Evolutionary conservation across 2,888 invertebrate genomes (phyloP).

Genomic region (Phyto melanocephala): DNA sequence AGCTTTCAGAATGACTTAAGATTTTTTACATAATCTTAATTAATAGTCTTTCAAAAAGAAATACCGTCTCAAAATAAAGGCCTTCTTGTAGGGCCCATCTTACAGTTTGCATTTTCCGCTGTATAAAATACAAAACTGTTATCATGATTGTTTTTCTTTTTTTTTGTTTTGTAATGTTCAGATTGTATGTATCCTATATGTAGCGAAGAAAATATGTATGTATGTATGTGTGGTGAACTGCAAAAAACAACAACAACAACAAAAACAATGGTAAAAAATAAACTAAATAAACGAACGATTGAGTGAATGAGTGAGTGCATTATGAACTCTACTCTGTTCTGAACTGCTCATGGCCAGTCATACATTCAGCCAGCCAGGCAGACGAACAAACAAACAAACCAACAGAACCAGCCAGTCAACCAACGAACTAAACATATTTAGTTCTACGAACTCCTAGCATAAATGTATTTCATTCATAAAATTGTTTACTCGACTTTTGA

Average conservation of each 20-base stretch:
- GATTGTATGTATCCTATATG: constrained; percentile 25
- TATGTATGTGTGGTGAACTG: not conserved
- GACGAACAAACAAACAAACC: constrained; percentile 13
- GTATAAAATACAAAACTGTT: too few relatives aligned
- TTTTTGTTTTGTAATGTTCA: too few relatives aligned
- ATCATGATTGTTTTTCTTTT: too few relatives aligned
- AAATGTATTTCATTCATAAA: constrained; percentile 74
- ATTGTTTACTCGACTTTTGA: constrained; percentile 71
- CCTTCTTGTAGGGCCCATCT: too few relatives aligned
- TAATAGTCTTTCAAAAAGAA: too few relatives aligned
- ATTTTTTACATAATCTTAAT: too few relatives aligned
- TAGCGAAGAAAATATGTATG: constrained; percentile 26
- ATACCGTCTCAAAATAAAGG: too few relatives aligned
- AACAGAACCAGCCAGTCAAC: constrained; percentile 12
- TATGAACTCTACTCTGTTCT: constrained; percentile 45
- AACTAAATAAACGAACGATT: not conserved
- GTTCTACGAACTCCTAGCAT: constrained; percentile 72
- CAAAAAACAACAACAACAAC: not conserved
- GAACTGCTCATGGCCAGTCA: constrained; percentile 36
- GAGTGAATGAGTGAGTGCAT: constrained; percentile 46
- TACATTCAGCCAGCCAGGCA: constrained; percentile 13
- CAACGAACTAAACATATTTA: constrained; percentile 52
- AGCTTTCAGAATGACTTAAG: too few relatives aligned
- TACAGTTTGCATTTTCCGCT: too few relatives aligned
- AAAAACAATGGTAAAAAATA: not conserved